Base-by-base conservation (phyloP, 2,888 invertebrate species). In the Gastracanthus pulcherrimus region DNA sequence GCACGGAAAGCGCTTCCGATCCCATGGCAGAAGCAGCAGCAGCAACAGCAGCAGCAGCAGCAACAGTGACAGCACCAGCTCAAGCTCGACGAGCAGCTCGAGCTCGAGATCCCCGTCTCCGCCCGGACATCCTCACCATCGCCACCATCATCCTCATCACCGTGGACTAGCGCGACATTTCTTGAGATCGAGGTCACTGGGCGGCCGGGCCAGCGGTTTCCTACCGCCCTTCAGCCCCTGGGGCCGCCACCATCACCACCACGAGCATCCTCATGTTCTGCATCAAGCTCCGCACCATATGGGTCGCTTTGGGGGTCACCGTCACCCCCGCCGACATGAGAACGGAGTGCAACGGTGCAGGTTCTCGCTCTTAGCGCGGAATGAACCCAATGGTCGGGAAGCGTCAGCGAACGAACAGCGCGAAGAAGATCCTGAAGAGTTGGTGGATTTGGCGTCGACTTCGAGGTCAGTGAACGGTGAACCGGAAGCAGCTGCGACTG, bases 101-200 rank as follows among this genome's bases (percentile, higher is more conserved):
- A 45, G 64, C 19, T 75, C 60, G 23, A 55, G 64, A 48, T 83
- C 75, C 2, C 67, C 29, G 31, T 34, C 58, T 36, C 11, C 26
- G 16, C 11, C 76, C 23, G 4, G 29, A 6, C 16, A 23, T n/a
- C 72, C 11, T 23, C 76, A n/a, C 11, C 60, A 26, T 16, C 45
- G 7, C 2, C 71, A 3, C 41, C 66, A 66, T 7, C 29, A 11
- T 11, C 29, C 2, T n/a, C 62, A 62, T 38, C 71, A 66, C 4
- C 34, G 38, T 6, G 16, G 36, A 64, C 58, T 66, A 29, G 4
- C 16, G 16, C 31, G 31, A 2, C 45, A 19, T 6, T 11, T 48
- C 5, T 23, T 31, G 6, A 79, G 79, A 19, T 79, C 79, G 13
- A 66, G 45, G 26, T 79, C 74, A 11, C 41, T 72, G 38, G 23